Percentiles rank a stretch among this genome's conserved stretches.
phyloP scores from a whole-genome alignment of 2,113 vertebrate species.

The Andinoacara biseriatus region DNA sequence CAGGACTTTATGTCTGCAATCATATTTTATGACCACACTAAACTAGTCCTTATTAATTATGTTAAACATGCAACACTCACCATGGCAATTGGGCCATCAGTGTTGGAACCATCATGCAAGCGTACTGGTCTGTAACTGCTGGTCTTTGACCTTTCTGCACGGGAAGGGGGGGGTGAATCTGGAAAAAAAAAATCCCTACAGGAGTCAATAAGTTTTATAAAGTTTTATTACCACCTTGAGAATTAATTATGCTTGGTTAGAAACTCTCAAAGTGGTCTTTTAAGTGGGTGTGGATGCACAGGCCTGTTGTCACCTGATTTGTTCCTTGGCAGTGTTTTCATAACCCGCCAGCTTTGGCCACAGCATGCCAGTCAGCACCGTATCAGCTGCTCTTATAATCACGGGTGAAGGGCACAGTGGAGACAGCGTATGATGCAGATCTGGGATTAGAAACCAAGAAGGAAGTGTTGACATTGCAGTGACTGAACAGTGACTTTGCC shows the following conservation, averaged over 20 bases:
- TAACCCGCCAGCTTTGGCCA: background rate
- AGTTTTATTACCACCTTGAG: background rate
- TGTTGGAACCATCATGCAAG: background rate
- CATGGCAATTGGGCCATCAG: background rate
- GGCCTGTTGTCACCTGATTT: background rate
- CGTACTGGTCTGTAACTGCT: background rate
- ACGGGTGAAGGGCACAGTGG: constrained; percentile 22
- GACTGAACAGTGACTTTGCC: constrained; percentile 29
- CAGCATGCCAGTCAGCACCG: background rate
- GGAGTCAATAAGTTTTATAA: background rate
- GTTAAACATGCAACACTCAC: background rate
- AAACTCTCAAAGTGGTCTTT: background rate
- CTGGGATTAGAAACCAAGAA: background rate
- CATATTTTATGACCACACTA: constrained; percentile 3
- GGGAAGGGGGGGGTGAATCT: background rate
- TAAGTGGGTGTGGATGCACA: background rate
- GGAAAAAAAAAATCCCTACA: accelerated
- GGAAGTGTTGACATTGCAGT: constrained; percentile 41
- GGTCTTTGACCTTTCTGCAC: background rate
- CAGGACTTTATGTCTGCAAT: background rate
- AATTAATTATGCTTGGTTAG: background rate
- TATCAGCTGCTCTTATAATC: constrained; percentile 1
- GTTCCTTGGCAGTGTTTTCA: background rate
- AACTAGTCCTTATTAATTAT: background rate
- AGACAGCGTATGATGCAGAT: background rate